Base-by-base conservation (phyloP, 2,113 vertebrate genomes). In the Dasyurus viverrinus region DNA sequence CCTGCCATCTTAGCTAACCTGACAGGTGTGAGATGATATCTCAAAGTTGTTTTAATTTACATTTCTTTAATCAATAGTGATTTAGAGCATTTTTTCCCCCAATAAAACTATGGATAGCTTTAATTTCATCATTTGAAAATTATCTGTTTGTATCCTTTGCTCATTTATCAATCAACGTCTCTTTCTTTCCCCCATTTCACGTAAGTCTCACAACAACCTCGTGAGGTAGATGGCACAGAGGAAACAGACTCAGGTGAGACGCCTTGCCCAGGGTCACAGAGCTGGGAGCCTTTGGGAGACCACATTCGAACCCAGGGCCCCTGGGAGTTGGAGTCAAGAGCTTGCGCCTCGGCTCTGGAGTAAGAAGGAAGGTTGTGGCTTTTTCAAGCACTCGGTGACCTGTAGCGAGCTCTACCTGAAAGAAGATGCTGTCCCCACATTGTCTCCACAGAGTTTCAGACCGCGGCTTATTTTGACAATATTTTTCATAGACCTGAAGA, bases 401-500 rank as follows among this genome's bases (percentile, higher is more conserved):
- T n/a, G 16, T 7, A 23, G 22, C 23, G n/a, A 84, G n/a, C 19
- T 84, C n/a, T 90, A 99, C 99, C 99, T 99, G 99, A 92, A 99
- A 99, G 97, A 99, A 99, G 84, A 98, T 98, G 95, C 99, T 99
- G 97, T 99, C 99, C 97, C 99, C 99, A 98, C 99, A 99, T 91
- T 99, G 99, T 60, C 99, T 99, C 99, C 99, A 99, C 68, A 99
- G 98, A 90, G 99, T 99, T 98, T 99, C 99, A 76, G 99, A 99
- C 55, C 99, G 99, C 0, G 99, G 99, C 92, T 99, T 99, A 97
- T 99, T 99, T 97, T 99, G 99, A 98, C 99, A 99, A 97, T 99
- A 99, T 95, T 99, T 99, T 98, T 99, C 99, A 98, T 99, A 99
- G 97, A 99, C 98, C 98, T 99, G 99, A 60, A 99, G 98, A 95